A percentile compares a stretch with the other conserved stretches of the same genome.
These are phyloP conservation scores for Hyposoter dolosus DNA, from an alignment of 2,888 invertebrate species.

Conservation along the genomic window DNA sequence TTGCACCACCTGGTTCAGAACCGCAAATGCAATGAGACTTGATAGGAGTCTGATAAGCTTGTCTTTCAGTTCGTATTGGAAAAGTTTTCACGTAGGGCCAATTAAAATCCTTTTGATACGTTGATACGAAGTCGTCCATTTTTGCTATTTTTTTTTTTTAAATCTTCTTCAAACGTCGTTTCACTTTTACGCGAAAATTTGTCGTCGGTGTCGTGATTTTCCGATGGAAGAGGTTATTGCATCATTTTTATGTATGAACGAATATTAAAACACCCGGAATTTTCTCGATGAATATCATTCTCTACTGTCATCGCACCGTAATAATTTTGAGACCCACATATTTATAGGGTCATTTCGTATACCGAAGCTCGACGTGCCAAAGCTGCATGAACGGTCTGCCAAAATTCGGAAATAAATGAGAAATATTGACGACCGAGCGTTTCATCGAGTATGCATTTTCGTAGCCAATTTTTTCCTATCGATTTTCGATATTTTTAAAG, in stretches of 20 bases:
- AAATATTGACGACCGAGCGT: conserved; percentile 49
- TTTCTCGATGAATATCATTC: neutral
- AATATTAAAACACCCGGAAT: conserved; percentile 12
- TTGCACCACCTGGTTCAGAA: conserved; percentile 52
- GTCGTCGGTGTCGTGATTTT: neutral
- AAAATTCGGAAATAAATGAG: conserved; percentile 40
- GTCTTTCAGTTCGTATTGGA: conserved; percentile 15
- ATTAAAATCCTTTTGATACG: conserved; percentile 88
- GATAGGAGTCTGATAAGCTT: neutral
- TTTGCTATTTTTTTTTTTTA: conserved; percentile 10
- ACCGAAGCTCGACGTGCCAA: conserved; percentile 25
- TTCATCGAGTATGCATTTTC: conserved; percentile 19
- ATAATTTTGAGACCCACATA: conserved; percentile 46
- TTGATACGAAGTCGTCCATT: conserved; percentile 88
- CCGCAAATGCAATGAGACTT: conserved; percentile 63
- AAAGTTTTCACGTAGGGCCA: conserved; percentile 86
- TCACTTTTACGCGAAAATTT: neutral
- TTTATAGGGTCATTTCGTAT: conserved; percentile 37
- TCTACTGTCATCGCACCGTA: conserved; percentile 5
- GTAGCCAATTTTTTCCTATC: conserved; percentile 23
- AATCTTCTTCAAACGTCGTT: neutral
- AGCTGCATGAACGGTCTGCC: conserved; percentile 36
- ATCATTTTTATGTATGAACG: conserved; percentile 4
- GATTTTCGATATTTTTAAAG: conserved; percentile 1
- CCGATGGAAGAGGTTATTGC: neutral